These are phyloP conservation scores for Cyrtonyx montezumae DNA, from an alignment of 2,113 vertebrate species.

Conservation along the genomic window DNA sequence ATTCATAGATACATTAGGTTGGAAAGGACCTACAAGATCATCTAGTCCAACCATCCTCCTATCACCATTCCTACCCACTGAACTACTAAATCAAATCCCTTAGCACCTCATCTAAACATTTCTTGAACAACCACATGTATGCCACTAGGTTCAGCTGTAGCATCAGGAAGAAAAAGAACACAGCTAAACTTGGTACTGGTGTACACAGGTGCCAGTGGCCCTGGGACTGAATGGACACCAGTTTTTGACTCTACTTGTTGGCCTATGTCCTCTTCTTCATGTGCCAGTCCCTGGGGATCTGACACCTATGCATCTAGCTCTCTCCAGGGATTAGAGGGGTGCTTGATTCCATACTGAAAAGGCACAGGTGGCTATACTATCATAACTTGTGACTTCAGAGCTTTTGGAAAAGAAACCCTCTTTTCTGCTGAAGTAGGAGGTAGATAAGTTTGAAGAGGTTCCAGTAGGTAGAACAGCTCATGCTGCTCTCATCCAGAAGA, in stretches of 20 bases:
- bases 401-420: neutral
- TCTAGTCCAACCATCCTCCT: too few relatives aligned
- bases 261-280: rapidly evolving
- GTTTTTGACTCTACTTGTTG: neutral
- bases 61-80: too few relatives aligned
- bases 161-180: neutral
- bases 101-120: too few relatives aligned
- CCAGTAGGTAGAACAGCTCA: neutral
- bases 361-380: neutral
- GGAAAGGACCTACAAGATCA: too few relatives aligned
- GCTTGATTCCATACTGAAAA: neutral
- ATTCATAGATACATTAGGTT: too few relatives aligned
- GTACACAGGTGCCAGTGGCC: neutral
- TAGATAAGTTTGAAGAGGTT: neutral
- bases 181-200: too few relatives aligned
- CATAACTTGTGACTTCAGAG: neutral
- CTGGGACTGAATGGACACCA: neutral
- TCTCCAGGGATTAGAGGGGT: neutral
- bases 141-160: neutral
- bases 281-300: neutral
- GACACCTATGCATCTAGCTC: rapidly evolving
- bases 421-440: neutral
- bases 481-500: neutral
- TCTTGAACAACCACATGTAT: too few relatives aligned
- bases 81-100: too few relatives aligned